Percentiles rank a stretch among this genome's conserved stretches.
Conservation (phyloP, 92 coral and sea anemone genomes). For the Umimayanthus chanpuru region DNA sequence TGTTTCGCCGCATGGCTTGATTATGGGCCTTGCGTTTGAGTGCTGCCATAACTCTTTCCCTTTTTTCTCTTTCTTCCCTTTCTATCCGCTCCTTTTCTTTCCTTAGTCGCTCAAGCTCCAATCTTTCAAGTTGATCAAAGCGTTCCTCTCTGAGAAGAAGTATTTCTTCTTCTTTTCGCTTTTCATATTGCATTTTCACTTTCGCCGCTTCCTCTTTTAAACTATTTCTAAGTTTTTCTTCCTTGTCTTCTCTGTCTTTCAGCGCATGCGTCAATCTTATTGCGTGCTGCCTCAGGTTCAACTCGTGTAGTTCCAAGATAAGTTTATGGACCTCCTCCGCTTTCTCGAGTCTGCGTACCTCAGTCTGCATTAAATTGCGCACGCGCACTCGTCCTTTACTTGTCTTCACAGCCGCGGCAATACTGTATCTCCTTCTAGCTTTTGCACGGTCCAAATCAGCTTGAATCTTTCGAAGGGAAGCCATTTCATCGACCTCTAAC, state of each 20-base stretch:
- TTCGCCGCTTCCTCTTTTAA: slow-evolving; percentile 51
- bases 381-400: slow-evolving; percentile 63
- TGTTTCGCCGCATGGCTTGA: slow-evolving; percentile 62
- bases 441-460: slow-evolving; percentile 83
- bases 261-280: slow-evolving; percentile 69
- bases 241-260: slow-evolving; percentile 69
- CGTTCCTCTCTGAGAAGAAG: slow-evolving; percentile 62
- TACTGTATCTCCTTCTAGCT: slow-evolving; percentile 66
- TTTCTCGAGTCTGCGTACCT: slow-evolving; percentile 71
- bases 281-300: slow-evolving; percentile 67
- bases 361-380: slow-evolving; percentile 65
- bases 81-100: slow-evolving; percentile 61
- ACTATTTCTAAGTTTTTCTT: slow-evolving; percentile 47
- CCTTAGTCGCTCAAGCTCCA: slow-evolving; percentile 54
- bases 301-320: slow-evolving; percentile 66
- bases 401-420: slow-evolving; percentile 59
- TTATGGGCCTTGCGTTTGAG: slow-evolving; percentile 69
- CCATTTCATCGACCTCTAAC: slow-evolving; percentile 63
- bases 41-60: slow-evolving; percentile 51
- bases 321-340: slow-evolving; percentile 81
- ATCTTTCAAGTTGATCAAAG: slow-evolving; percentile 52
- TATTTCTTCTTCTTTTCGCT: slow-evolving; percentile 55
- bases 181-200: slow-evolving; percentile 50
- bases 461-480: slow-evolving; percentile 72
- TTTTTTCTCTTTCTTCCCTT: slow-evolving; percentile 56